These are phyloP conservation scores for Pipistrellus pipistrellus DNA, from an alignment of 2,797 vertebrate species.

Conservation along the genomic window DNA sequence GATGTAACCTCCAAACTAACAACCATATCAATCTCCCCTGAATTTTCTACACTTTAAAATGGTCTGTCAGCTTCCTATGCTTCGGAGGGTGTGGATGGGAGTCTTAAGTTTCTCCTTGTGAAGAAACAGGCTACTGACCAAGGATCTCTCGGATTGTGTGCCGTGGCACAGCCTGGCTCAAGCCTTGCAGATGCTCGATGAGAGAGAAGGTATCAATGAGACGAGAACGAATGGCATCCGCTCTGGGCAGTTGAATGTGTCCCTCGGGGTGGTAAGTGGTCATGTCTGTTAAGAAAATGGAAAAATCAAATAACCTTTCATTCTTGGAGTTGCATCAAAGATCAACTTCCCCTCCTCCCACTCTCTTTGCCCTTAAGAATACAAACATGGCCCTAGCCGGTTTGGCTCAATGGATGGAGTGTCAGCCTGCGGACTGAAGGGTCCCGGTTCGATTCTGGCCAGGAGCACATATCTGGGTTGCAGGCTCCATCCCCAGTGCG, in stretches of 20 bases:
- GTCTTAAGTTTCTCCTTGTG: background rate
- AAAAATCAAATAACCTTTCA: constrained; percentile 38
- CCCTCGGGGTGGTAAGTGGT: background rate
- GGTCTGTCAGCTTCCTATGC: constrained; percentile 9
- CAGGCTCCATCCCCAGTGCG: too few relatives aligned
- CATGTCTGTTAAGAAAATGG: constrained; percentile 70
- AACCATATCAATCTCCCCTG: background rate
- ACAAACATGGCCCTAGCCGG: too few relatives aligned
- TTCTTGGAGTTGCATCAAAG: background rate
- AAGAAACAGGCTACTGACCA: constrained; percentile 68
- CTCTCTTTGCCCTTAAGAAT: background rate
- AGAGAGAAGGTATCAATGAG: constrained; percentile 85
- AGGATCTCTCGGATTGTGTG: constrained; percentile 82
- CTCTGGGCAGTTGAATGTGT: constrained; percentile 63
- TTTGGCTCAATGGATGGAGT: too few relatives aligned
- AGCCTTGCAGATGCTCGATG: constrained; percentile 81
- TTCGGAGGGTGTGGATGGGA: background rate
- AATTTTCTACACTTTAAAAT: constrained; percentile 58
- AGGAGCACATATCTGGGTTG: too few relatives aligned
- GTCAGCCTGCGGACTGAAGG: too few relatives aligned
- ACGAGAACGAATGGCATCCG: constrained; percentile 82
- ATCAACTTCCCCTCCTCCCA: background rate
- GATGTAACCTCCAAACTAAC: background rate
- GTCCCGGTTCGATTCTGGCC: too few relatives aligned
- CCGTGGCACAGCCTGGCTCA: constrained; percentile 82